Conservation (phyloP, 35 echinoderm and acorn worm genomes). For the Diadema setosum region DNA sequence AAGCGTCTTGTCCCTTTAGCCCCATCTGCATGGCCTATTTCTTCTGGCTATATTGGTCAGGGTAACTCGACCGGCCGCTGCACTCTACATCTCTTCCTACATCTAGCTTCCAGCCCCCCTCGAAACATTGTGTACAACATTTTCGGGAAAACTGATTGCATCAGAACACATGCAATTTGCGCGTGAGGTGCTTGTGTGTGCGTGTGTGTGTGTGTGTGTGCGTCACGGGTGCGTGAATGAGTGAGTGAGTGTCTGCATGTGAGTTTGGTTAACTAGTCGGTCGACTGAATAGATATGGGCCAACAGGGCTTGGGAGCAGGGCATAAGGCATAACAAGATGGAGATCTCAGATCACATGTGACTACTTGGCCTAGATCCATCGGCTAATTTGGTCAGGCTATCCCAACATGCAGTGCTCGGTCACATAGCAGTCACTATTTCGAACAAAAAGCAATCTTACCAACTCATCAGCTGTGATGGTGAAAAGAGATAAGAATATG, state of each 20-base stretch:
- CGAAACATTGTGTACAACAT: constrained; percentile 18
- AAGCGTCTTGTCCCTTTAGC: not conserved
- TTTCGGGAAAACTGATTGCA: constrained; percentile 2
- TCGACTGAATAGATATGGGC: not conserved
- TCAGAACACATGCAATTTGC: no score
- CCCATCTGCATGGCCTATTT: constrained; percentile 31
- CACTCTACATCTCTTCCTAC: constrained; percentile 9
- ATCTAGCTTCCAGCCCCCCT: not conserved
- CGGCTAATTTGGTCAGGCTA: constrained; percentile 27
- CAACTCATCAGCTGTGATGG: constrained; percentile 10
- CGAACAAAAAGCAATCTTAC: not conserved
- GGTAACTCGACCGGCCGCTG: constrained; percentile 22
- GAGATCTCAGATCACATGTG: constrained; percentile 13
- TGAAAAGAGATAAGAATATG: not conserved
- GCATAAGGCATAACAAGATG: not conserved
- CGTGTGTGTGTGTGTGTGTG: not conserved
- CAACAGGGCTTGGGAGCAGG: not conserved
- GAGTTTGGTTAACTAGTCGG: not conserved
- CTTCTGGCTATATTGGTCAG: constrained; percentile 27
- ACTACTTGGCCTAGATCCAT: constrained; percentile 31
- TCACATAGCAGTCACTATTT: not conserved
- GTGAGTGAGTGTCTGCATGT: not conserved
- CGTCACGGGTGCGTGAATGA: not conserved
- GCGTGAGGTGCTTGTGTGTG: no score
- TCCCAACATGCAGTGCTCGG: constrained; percentile 13